A percentile compares a stretch with the other conserved stretches of the same genome.
Conservation (phyloP, 2,888 invertebrate genomes). For the Drosophila borealis region DNA sequence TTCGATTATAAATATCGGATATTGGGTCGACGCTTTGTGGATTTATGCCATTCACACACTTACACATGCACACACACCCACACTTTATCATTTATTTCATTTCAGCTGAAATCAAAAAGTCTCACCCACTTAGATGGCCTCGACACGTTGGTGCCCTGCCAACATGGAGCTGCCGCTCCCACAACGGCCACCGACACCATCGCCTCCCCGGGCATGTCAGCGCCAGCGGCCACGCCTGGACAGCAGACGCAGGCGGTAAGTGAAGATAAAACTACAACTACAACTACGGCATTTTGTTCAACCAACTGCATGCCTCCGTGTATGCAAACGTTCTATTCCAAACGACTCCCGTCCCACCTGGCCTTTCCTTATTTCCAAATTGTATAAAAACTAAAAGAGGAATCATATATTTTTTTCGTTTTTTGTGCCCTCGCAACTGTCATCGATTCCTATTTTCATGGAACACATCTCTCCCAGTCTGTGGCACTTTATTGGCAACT, state of each 20-base stretch:
- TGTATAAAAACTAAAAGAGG: background rate
- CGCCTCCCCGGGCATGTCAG: conserved; percentile 31
- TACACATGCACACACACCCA: too few relatives aligned
- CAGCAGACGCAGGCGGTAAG: conserved; percentile 50
- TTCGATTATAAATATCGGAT: conserved; percentile 30
- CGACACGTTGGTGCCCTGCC: conserved; percentile 85
- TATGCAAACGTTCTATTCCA: conserved; percentile 10
- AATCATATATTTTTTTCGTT: conserved; percentile 10
- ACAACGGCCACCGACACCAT: conserved; percentile 31
- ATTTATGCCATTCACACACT: conserved; percentile 28
- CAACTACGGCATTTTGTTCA: conserved; percentile 18
- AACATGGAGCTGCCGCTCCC: conserved; percentile 69
- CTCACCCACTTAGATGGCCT: conserved; percentile 90
- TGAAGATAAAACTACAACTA: conserved; percentile 9
- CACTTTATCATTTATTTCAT: conserved; percentile 59
- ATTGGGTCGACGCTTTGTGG: conserved; percentile 22
- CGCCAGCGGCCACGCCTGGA: conserved; percentile 28
- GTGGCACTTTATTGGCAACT: too few relatives aligned
- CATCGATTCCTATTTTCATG: conserved; percentile 11
- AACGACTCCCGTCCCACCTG: conserved; percentile 8
- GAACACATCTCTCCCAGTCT: background rate
- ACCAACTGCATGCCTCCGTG: conserved; percentile 17
- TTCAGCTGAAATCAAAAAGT: conserved; percentile 90
- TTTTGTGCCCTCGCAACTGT: conserved; percentile 6
- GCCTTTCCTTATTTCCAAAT: background rate